Conservation (phyloP, 2,888 invertebrate genomes). For the Boloria euphrosyne region DNA sequence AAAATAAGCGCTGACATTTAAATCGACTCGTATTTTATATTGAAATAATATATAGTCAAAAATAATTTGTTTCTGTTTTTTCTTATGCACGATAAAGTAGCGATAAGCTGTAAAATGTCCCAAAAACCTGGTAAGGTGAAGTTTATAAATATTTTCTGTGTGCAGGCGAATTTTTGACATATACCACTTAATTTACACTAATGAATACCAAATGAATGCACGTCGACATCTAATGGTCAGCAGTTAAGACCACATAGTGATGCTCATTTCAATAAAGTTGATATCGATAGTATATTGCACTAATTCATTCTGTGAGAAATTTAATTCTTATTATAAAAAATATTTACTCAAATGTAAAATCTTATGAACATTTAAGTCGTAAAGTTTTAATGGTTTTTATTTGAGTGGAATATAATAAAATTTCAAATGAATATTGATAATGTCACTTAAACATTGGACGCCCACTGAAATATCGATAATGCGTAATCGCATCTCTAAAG, state of each 20-base stretch:
- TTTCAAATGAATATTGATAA: slow-evolving; percentile 26
- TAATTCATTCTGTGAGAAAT: neutral
- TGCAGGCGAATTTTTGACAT: slow-evolving; percentile 72
- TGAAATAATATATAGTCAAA: slow-evolving; percentile 35
- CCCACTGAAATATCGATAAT: slow-evolving; percentile 41
- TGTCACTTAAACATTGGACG: slow-evolving; percentile 22
- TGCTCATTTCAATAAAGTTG: slow-evolving; percentile 10
- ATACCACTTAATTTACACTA: slow-evolving; percentile 81
- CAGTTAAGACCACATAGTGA: slow-evolving; percentile 29
- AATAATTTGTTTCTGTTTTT: slow-evolving; percentile 39
- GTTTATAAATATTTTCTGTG: slow-evolving; percentile 76
- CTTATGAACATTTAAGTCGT: neutral
- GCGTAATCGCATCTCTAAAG: slow-evolving; percentile 51
- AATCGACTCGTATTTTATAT: slow-evolving; percentile 37
- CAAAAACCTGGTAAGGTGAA: slow-evolving; percentile 58
- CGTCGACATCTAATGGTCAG: slow-evolving; percentile 59
- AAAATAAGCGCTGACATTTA: slow-evolving; percentile 65
- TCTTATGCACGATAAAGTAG: slow-evolving; percentile 27
- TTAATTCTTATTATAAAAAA: neutral
- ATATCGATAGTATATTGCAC: slow-evolving; percentile 20
- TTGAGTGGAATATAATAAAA: slow-evolving; percentile 10
- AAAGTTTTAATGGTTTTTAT: neutral
- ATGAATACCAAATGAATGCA: slow-evolving; percentile 76
- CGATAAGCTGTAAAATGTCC: slow-evolving; percentile 53
- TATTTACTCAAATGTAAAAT: neutral